Evolutionary conservation across 1,140 invertebrate species (phyloP), one percentile per base, ranked within the genome.

Genomic region (Neodiprion virginianus): DNA sequence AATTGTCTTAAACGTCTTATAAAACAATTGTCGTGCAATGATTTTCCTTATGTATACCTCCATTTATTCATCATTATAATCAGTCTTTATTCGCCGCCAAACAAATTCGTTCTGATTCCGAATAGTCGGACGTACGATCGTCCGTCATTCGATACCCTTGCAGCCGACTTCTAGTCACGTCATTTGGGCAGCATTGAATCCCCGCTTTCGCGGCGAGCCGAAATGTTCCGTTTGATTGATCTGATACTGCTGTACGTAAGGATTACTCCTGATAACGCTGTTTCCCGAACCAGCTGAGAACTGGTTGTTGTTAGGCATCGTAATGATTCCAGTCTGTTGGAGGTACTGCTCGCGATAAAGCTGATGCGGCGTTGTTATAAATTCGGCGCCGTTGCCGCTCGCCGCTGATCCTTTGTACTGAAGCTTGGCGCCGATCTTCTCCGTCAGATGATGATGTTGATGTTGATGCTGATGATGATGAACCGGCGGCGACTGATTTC

Each of bases 211-310:
- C 12, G 82, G 77, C 12, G 78, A 75, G 21, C 75, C 71, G 67
- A 83, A 86, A 50, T 83, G 82, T 66, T 82, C 82, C 0, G 81
- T 80, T 40, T 75, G 82, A 47, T 79, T 49, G 69, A 88, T 82
- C 75, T 88, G 86, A 40, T 86, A 87, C 71, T 87, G 85, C 50
- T 87, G 86, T 68, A 86, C 82, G 79, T 86, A 87, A 10, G 82
- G 80, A 74, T 83, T 87, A 79, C 82, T 86, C 69, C 82, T 79
- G 10, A 86, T 73, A 0, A 82, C 78, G 66, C 84, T 86, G 8
- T 79, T 78, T 69, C 79, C 79, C 12, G 79, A 82, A 47, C 78
- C 79, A 76, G 74, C 68, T 10, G 78, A 77, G 76, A 81, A 84
- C 66, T 82, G 81, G 67, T 80, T 74, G 28, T 40, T 40, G 28